Base-by-base conservation (phyloP, 2,113 vertebrate genomes). In the Colossoma macropomum region DNA sequence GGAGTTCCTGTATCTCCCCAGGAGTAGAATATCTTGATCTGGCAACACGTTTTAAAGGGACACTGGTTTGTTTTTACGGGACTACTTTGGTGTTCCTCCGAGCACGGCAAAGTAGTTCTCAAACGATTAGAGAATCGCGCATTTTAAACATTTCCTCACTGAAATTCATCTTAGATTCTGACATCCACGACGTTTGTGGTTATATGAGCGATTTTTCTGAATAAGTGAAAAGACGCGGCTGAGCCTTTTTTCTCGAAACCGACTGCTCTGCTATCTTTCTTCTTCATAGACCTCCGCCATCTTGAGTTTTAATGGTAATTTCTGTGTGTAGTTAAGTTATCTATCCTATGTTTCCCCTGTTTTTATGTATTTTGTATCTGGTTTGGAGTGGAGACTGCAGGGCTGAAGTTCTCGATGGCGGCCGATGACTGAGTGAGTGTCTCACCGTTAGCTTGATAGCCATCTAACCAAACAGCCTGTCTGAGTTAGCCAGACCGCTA, bases 271-370 rank as follows among this genome's bases (percentile, higher is more conserved):
- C 73, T 28, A 66, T 52, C 74, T 70, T 71, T 70, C 81, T 83
- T 77, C 54, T 77, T 50, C 50, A 50, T 25, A 56, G 25, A 16
- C 63, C 41, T 25, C 81, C 92, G 94, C 94, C 94, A 95, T 95
- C 93, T 95, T 95, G 92, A 92, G 95, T 94, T 95, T 93, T 94
- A 93, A 95, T 95, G 93, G 91, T 91, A 90, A 92, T 92, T 92
- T 65, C 84, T 81, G 28, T 77, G 62, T 74, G 25, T 32, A 62
- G 68, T 59, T 76, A 69, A 85, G 25, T 77, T 83, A 45, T 32
- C 54, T 69, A 7, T 38, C 10, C 4, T n/a, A 83, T 83, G 54
- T 62, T 62, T 52, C 34, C 38, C 8, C 3, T 41, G 13, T 13
- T 50, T 63, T 82, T 65, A 23, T 19, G 34, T 27, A 16, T 12